These are phyloP conservation scores for Torymus tubicola DNA, from an alignment of 2,888 invertebrate species.

Conservation along the genomic window DNA sequence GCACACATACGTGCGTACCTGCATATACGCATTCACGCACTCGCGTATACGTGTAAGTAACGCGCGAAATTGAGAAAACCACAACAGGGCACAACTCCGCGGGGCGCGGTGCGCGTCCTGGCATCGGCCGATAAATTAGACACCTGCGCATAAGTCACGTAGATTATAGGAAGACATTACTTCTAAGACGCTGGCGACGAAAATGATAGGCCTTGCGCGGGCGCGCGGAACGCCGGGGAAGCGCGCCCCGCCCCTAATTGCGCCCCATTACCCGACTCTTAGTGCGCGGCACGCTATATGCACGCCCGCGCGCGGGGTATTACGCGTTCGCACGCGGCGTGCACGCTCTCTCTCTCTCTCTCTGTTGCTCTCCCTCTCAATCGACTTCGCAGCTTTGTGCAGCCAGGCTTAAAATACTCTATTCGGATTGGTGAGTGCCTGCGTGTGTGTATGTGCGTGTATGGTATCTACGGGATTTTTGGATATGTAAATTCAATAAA, in stretches of 20 bases:
- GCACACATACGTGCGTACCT: too few relatives aligned
- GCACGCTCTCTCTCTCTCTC: too few relatives aligned
- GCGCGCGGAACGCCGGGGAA: not conserved
- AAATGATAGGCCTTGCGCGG: slow-evolving; percentile 39
- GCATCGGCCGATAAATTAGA: slow-evolving; percentile 25
- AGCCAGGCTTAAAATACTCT: not conserved
- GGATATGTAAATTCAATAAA: too few relatives aligned
- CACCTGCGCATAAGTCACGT: slow-evolving; percentile 25
- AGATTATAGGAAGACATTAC: slow-evolving; percentile 34
- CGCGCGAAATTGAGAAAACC: not conserved
- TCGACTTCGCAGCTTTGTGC: slow-evolving; percentile 28
- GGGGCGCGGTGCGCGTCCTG: not conserved
- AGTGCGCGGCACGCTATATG: not conserved
- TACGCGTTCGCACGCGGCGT: too few relatives aligned
- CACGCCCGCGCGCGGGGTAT: not conserved
- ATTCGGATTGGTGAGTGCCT: too few relatives aligned
- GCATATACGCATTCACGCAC: too few relatives aligned
- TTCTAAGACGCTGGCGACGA: slow-evolving; percentile 43
- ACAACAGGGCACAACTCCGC: too few relatives aligned
- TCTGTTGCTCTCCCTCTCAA: not conserved
- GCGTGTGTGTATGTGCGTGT: too few relatives aligned
- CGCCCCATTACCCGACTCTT: slow-evolving; percentile 37
- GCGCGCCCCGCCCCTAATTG: slow-evolving; percentile 33
- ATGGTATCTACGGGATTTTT: too few relatives aligned
- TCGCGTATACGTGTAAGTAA: not conserved